Evolutionary conservation across 1,140 invertebrate genomes (phyloP), one percentile per base, ranked within the genome.

Genomic region (Thereuonema tuberculata): DNA sequence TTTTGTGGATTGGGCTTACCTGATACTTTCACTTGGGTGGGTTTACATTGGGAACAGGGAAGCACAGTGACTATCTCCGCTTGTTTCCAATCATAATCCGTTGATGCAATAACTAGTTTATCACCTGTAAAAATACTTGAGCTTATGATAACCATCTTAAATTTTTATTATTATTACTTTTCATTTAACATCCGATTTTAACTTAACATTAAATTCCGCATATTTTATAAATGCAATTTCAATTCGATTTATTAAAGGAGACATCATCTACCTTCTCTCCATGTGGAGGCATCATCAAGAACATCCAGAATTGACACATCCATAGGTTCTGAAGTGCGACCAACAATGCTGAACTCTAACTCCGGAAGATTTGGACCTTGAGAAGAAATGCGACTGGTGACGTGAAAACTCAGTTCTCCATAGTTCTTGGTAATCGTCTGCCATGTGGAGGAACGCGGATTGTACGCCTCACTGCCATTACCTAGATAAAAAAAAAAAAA

Each of bases 21-120:
- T 20, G 61, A 53, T 23, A 68, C 25, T 55, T 62, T 60, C 12
- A 67, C 37, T 56, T 67, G 62, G 15, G 63, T 43, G 3, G 25
- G 5, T 15, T n/a, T 63, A 47, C 66, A 67, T 9, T 53, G 25
- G 0, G 43, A 1, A 60, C 67, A 69, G 0, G 57, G n/a, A 12
- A 64, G 56, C 2, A 69, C 28, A 14, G 29, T 62, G 1, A 60
- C 56, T 21, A 62, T 63, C 37, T 69, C 67, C 2, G 68, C 67
- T 28, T 69, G 67, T 28, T 48, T 58, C 64, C 64, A 65, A 26
- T 66, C 56, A 61, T 59, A 68, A 56, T 68, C 68, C 0, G 68
- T 67, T 1, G 66, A 65, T 1, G 65, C 37, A 9, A 69, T 26
- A 12, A 69, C 64, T 1, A 69, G 47, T 15, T 61, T 21, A 56